phyloP scores from a whole-genome alignment of 53 echinoderm and acorn worm species.

The Astropecten irregularis region DNA sequence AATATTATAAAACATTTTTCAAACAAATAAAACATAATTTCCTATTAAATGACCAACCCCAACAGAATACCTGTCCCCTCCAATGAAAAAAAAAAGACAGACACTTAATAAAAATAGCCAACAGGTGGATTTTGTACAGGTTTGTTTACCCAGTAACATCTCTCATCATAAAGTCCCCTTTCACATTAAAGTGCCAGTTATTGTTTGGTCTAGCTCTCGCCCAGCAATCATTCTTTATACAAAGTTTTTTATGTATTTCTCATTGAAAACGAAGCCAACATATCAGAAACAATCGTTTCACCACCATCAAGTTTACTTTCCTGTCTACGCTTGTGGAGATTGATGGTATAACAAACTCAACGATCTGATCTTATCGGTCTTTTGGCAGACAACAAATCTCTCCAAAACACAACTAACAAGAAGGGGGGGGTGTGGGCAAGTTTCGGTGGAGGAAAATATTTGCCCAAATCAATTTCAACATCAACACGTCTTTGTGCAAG shows the following conservation, averaged over 20 bases:
- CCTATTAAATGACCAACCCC: too few species aligned
- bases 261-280: constrained; percentile 9
- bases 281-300: constrained; percentile 18
- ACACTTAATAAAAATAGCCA: too few species aligned
- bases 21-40: too few species aligned
- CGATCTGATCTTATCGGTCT: too few species aligned
- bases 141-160: constrained; percentile 32
- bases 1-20: too few species aligned
- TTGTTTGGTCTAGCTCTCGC: constrained; percentile 22
- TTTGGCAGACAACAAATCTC: too few species aligned
- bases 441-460: constrained; percentile 2
- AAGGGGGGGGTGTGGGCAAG: too few species aligned
- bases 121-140: constrained; percentile 39
- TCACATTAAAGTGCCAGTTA: constrained; percentile 2
- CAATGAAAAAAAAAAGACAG: too few species aligned
- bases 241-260: too few species aligned
- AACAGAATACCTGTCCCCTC: too few species aligned
- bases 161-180: constrained; percentile 6
- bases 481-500: constrained; percentile 35
- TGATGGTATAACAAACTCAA: constrained; percentile 29
- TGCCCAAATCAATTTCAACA: constrained; percentile 26
- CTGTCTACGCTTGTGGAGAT: constrained; percentile 17
- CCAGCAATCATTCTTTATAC: neutral
- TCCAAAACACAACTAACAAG: too few species aligned
- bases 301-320: constrained; percentile 8